A percentile compares a stretch with the other conserved stretches of the same genome.
phyloP scores from a whole-genome alignment of 2,888 invertebrate species.

The Dioctria linearis region DNA sequence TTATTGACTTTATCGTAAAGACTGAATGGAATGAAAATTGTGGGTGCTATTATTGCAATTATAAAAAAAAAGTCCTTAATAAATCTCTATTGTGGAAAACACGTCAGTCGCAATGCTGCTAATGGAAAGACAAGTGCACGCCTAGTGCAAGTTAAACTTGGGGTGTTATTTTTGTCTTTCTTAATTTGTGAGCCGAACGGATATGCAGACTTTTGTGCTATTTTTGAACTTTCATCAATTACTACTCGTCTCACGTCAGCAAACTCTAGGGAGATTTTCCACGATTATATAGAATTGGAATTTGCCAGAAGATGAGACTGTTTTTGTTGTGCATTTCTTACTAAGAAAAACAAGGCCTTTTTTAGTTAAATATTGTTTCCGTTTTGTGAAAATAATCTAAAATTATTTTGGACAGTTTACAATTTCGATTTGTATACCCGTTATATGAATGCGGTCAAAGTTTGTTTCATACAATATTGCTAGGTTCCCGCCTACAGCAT shows the following conservation, averaged over 20 bases:
- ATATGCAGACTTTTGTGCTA: constrained; percentile 34
- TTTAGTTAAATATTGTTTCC: too few species aligned
- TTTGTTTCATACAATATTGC: too few species aligned
- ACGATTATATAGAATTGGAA: constrained; percentile 21
- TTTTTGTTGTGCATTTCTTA: constrained; percentile 16
- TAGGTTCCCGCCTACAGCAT: too few species aligned
- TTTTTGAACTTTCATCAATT: constrained; percentile 35
- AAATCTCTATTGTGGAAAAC: too few species aligned
- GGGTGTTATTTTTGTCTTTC: constrained; percentile 30
- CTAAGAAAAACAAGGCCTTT: not conserved
- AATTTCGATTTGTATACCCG: too few species aligned
- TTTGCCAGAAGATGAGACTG: constrained; percentile 13
- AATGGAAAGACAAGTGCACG: not conserved
- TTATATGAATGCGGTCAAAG: too few species aligned
- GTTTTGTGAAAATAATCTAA: too few species aligned
- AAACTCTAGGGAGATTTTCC: constrained; percentile 21
- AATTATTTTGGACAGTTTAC: too few species aligned
- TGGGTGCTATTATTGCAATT: too few species aligned
- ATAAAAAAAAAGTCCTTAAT: too few species aligned
- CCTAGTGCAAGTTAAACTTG: constrained; percentile 17
- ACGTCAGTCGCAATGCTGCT: too few species aligned
- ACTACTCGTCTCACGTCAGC: constrained; percentile 29
- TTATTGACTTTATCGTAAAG: constrained; percentile 23
- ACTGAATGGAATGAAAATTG: too few species aligned
- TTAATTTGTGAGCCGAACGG: constrained; percentile 22